These are phyloP conservation scores for Drosophila kohkoa DNA, from an alignment of 1,140 invertebrate genomes.

Conservation along the genomic window DNA sequence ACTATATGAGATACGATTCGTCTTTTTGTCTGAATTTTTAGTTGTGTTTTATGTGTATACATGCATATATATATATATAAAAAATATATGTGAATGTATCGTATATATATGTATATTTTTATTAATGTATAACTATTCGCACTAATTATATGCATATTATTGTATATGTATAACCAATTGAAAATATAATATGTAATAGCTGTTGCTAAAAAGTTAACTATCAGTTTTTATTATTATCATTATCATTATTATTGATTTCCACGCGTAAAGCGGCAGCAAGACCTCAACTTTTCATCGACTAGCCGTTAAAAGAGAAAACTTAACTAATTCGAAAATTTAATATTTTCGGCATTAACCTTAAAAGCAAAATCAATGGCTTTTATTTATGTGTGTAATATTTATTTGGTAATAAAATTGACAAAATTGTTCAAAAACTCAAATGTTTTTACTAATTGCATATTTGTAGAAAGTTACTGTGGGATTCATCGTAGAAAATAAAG, in stretches of 20 bases:
- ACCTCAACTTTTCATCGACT: background rate
- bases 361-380: slow-evolving; percentile 45
- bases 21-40: slow-evolving; percentile 62
- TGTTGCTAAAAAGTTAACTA: slow-evolving; percentile 74
- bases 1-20: slow-evolving; percentile 61
- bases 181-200: slow-evolving; percentile 79
- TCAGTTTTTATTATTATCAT: slow-evolving; percentile 58
- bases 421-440: slow-evolving; percentile 53
- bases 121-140: slow-evolving; percentile 66
- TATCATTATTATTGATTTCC: slow-evolving; percentile 49
- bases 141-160: slow-evolving; percentile 73
- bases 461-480: background rate
- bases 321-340: slow-evolving; percentile 2
- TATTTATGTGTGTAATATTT: slow-evolving; percentile 73
- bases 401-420: slow-evolving; percentile 68
- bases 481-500: too few species aligned
- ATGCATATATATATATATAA: slow-evolving; percentile 37
- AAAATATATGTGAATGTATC: slow-evolving; percentile 34
- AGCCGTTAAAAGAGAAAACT: slow-evolving; percentile 12
- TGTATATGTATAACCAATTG: slow-evolving; percentile 74
- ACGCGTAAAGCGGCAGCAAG: background rate
- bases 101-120: slow-evolving; percentile 62
- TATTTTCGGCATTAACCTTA: slow-evolving; percentile 23
- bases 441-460: background rate
- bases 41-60: slow-evolving; percentile 52